Conservation (phyloP, 92 coral and sea anemone species). For the Heteractis magnifica region DNA sequence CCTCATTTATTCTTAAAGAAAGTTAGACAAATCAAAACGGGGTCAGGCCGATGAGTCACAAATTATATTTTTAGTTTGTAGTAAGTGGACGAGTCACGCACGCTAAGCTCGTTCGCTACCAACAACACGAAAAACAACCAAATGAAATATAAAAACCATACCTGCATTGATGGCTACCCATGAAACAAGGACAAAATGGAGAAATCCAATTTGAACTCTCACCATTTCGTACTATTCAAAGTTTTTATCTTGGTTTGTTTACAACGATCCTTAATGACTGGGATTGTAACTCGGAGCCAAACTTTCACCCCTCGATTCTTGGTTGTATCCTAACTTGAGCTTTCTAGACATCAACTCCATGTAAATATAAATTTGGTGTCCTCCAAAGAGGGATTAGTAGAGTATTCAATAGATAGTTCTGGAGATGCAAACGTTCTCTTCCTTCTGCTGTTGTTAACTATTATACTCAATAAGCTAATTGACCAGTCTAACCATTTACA, state of each 20-base stretch:
- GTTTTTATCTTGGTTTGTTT: neutral
- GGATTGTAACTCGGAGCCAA: neutral
- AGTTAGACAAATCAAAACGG: neutral
- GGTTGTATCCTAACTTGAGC: neutral
- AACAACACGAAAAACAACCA: neutral
- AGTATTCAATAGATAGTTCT: neutral
- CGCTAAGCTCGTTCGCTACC: neutral
- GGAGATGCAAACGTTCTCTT: neutral
- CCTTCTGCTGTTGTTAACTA: neutral
- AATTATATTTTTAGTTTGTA: neutral
- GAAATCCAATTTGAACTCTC: slow-evolving; percentile 7
- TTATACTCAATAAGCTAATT: neutral
- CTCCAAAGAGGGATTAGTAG: neutral
- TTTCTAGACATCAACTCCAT: neutral
- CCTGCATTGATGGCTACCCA: slow-evolving; percentile 41
- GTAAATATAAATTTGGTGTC: neutral
- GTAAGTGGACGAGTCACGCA: neutral
- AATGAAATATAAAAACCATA: slow-evolving; percentile 9
- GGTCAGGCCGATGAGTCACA: neutral
- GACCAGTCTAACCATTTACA: neutral
- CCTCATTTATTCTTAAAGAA: neutral
- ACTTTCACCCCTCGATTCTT: neutral
- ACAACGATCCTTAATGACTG: neutral
- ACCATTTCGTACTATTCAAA: neutral
- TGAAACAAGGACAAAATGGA: slow-evolving; percentile 32